These are phyloP conservation scores for Pyrocoelia pectoralis DNA, from an alignment of 2,888 invertebrate genomes.

Conservation along the genomic window DNA sequence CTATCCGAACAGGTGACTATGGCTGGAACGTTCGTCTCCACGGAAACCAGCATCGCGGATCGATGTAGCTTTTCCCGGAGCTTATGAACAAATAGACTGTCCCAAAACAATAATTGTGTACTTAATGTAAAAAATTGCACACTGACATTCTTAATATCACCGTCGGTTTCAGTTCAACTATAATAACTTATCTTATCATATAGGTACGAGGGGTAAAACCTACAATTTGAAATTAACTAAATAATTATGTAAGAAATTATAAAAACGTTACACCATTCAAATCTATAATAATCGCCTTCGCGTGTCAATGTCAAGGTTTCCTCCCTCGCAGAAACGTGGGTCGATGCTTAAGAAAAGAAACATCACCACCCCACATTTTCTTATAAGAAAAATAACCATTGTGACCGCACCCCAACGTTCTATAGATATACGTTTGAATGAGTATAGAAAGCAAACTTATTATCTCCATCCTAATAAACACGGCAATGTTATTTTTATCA, in stretches of 20 bases:
- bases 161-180: too few species aligned
- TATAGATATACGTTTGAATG: background rate
- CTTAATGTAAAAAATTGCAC: too few species aligned
- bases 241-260: too few species aligned
- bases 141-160: too few species aligned
- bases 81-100: conserved; percentile 35
- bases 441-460: background rate
- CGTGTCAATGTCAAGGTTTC: conserved; percentile 31
- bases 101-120: conserved; percentile 17
- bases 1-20: conserved; percentile 35
- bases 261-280: conserved; percentile 13
- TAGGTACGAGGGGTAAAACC: too few species aligned
- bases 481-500: background rate
- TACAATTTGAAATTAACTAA: too few species aligned
- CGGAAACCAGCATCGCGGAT: conserved; percentile 37
- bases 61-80: conserved; percentile 33
- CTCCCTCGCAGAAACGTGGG: conserved; percentile 32
- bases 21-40: conserved; percentile 38
- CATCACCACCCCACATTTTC: conserved; percentile 21
- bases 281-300: conserved; percentile 29
- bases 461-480: background rate
- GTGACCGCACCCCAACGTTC: conserved; percentile 19
- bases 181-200: too few species aligned
- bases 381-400: conserved; percentile 13
- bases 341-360: conserved; percentile 31